Evolutionary conservation across 1,140 invertebrate species (phyloP).

Genomic region (Macrosteles quadrilineatus): DNA sequence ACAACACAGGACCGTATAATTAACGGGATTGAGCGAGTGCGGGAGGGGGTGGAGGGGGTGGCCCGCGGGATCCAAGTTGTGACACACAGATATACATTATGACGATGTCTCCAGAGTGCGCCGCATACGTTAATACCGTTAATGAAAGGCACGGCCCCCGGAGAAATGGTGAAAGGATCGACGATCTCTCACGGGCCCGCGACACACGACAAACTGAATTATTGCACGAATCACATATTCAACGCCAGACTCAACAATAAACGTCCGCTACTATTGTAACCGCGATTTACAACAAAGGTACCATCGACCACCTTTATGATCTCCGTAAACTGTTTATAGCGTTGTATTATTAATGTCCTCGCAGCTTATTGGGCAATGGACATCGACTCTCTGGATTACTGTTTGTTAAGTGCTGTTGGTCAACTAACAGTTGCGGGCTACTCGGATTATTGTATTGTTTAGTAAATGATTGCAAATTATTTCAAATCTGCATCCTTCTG

Average conservation of each 20-base stretch:
- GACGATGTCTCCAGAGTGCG: conserved; percentile 1
- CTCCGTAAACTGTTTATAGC: conserved; percentile 7
- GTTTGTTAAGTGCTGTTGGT: too few species aligned
- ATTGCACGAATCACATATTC: conserved; percentile 1
- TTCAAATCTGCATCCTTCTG: too few species aligned
- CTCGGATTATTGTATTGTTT: too few species aligned
- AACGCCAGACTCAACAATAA: neutral
- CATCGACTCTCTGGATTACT: too few species aligned
- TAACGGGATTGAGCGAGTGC: neutral
- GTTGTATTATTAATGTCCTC: conserved; percentile 1
- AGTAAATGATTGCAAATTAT: too few species aligned
- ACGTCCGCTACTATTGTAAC: neutral
- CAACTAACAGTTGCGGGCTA: too few species aligned
- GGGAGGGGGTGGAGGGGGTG: neutral
- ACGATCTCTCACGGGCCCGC: neutral
- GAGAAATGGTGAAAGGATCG: neutral
- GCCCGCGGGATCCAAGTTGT: neutral
- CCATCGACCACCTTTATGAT: neutral
- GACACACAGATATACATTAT: conserved; percentile 12
- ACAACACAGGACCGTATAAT: neutral
- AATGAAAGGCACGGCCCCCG: conserved; percentile 4
- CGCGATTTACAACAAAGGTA: conserved; percentile 8
- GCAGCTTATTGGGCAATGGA: too few species aligned
- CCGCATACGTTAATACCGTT: conserved; percentile 8
- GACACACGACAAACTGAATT: neutral